Evolutionary conservation across 2,797 vertebrate species (phyloP), one percentile per base, ranked within the genome.

Genomic region (Betta splendens): DNA sequence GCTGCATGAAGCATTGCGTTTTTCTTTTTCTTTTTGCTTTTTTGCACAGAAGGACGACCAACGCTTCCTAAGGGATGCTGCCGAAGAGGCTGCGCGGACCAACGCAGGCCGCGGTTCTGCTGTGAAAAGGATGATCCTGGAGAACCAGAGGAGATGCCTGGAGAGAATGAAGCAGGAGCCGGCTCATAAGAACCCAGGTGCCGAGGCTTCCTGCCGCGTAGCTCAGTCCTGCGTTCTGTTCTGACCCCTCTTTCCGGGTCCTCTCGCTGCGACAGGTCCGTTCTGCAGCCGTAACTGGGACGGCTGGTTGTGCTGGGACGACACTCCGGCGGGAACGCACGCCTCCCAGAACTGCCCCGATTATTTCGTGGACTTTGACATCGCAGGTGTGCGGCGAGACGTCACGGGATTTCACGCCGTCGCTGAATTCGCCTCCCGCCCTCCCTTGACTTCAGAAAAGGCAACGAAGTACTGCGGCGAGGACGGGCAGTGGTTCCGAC

Each of bases 301-400:
- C 0, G 98, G 98, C 32, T 99, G 98, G 98, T 62, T 98, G 42
- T 99, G 98, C 80, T 99, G 98, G 98, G 95, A 96, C 0, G 97
- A 99, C 38, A 95, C 96, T 0, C 94, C 94, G 0, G 94, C 92
- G 1, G 95, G 95, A 55, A 93, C 81, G 0, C 69, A 89, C 18
- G 82, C 89, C 3, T 86, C 85, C 22, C 95, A 98, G 77, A 92
- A 93, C 79, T 99, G 98, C 54, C 98, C 98, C 0, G 93, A 95
- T 78, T 96, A 98, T 79, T 99, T 99, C 73, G 85, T 79, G 0
- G 97, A 99, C 80, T 99, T 99, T 15, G 98, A 99, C 79, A 85
- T 94, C 20, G 91, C 95, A 53, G 98, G 98, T 99, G 89, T 70
- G 39, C 45, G 10, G 5, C 3, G 2, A 46, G 3, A 22, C 50